Base-by-base conservation (phyloP, 2,113 vertebrate genomes). In the Indicator indicator region DNA sequence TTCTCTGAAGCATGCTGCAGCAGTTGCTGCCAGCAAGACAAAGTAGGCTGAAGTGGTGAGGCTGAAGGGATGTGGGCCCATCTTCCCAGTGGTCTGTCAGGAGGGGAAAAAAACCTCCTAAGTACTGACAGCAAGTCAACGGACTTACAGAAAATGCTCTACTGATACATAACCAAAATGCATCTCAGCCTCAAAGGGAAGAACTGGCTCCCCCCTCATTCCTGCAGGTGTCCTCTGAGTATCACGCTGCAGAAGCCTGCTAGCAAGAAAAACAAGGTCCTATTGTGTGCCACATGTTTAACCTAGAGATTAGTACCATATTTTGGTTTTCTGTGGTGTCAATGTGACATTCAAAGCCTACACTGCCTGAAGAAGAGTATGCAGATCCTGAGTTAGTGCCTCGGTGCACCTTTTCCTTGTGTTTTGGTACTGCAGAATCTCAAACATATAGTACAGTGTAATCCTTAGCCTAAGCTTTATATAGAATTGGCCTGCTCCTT, bases 361-460 rank as follows among this genome's bases (percentile, higher is more conserved):
- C 1, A 1, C 7, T 62, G 13, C 54, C 28, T 56, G 54, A n/a
- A 32, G 30, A 40, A 83, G 38, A 59, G 14, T 3, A 7, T 1
- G 11, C 4, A 69, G 40, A 42, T 6, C 8, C 23, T 15, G 52
- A 71, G 42, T 20, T 56, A 33, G 23, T 9, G 1, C 9, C 56
- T 16, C 21, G n/a, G n/a, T n/a, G n/a, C n/a, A n/a, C n/a, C n/a
- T n/a, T n/a, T n/a, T n/a, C n/a, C n/a, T n/a, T n/a, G n/a, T n/a
- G n/a, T n/a, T n/a, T n/a, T n/a, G n/a, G n/a, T n/a, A 63, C 12
- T 63, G 36, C 40, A 70, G 64, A 83, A 63, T 16, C 21, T 86
- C n/a, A 59, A 76, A 73, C 8, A n/a, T 4, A 1, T 1, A 52
- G 4, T 5, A 7, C 0, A 2, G 10, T 44, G 27, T 50, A 59